Evolutionary conservation across 2,888 invertebrate species (phyloP).

Genomic region (Pogonocherus hispidulus): DNA sequence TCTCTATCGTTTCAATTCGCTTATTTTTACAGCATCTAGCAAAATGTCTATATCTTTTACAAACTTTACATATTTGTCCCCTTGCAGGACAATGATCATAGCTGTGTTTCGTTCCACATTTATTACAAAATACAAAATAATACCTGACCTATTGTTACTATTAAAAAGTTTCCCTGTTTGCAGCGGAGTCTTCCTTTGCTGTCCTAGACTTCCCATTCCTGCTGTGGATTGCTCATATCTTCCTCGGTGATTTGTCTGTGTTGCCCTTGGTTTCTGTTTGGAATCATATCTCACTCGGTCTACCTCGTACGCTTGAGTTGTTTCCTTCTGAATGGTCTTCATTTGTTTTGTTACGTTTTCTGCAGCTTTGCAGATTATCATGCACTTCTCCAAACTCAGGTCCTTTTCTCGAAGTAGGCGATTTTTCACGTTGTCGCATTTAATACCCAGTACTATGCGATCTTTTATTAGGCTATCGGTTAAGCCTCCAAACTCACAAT

Average conservation of each 20-base stretch:
- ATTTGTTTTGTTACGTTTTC: neutral
- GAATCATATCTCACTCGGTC: neutral
- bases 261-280: neutral
- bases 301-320: neutral
- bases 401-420: conserved; percentile 17
- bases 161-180: neutral
- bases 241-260: neutral
- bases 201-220: neutral
- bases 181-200: no score
- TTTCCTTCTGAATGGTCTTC: neutral
- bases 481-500: conserved; percentile 23
- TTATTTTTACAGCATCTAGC: conserved; percentile 21
- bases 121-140: conserved; percentile 8
- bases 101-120: conserved; percentile 14
- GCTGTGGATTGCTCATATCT: no score
- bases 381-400: neutral
- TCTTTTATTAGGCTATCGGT: conserved; percentile 26
- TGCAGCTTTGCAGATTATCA: neutral
- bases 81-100: conserved; percentile 25
- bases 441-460: conserved; percentile 9
- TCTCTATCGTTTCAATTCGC: neutral
- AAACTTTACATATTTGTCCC: conserved; percentile 14
- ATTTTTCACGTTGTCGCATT: conserved; percentile 12
- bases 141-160: no score
- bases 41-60: conserved; percentile 24